Conservation (phyloP, 2,113 vertebrate genomes). For the Malurus elegans region DNA sequence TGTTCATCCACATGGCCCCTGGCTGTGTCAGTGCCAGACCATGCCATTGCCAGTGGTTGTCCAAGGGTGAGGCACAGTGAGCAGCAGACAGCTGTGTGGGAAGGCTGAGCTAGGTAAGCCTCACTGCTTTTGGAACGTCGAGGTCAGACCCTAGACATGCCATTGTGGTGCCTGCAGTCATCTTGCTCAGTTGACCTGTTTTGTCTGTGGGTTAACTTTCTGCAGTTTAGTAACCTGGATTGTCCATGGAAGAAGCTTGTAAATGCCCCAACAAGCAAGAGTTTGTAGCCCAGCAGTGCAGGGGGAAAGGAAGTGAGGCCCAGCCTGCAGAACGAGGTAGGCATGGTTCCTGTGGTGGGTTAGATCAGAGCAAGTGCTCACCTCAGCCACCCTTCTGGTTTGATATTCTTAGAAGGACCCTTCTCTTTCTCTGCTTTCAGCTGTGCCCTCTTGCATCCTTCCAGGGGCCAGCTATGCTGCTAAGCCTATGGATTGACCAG, state of each 20-base stretch:
- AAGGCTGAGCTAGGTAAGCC: background rate
- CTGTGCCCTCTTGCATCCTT: background rate
- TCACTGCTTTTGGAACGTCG: background rate
- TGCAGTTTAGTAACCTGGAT: background rate
- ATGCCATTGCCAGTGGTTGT: accelerated
- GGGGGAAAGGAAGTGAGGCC: background rate
- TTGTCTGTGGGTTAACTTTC: background rate
- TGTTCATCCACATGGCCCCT: background rate
- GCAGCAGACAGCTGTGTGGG: background rate
- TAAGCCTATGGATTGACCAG: background rate
- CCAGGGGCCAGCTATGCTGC: background rate
- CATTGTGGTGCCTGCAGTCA: background rate
- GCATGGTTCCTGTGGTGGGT: background rate
- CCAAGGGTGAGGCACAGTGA: accelerated
- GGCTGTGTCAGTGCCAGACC: background rate
- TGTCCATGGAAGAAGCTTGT: background rate
- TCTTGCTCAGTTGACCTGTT: background rate
- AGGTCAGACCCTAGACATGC: background rate
- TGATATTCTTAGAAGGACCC: background rate
- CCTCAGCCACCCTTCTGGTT: background rate
- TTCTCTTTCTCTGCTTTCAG: background rate
- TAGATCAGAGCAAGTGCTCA: background rate
- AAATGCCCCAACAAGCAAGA: background rate
- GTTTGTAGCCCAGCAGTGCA: background rate
- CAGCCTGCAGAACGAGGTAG: background rate